Percentiles rank a stretch among this genome's conserved stretches.
These are phyloP conservation scores for Thinocorus orbignyianus DNA, from an alignment of 2,113 vertebrate genomes.

Conservation along the genomic window DNA sequence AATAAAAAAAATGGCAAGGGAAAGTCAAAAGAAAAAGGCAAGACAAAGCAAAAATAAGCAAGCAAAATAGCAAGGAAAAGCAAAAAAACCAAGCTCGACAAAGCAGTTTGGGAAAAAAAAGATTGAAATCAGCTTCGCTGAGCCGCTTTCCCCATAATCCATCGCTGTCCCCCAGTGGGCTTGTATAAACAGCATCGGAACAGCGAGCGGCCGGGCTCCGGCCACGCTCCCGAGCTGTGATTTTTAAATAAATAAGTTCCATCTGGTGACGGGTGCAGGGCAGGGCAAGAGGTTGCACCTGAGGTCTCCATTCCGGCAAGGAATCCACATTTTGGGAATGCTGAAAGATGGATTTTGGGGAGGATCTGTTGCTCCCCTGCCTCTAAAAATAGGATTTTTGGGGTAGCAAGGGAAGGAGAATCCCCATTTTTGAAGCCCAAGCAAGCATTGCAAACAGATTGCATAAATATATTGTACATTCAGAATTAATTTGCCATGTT, in stretches of 20 bases:
- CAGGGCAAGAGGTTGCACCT: not conserved
- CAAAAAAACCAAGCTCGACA: not conserved
- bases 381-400: rapidly evolving
- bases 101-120: not conserved
- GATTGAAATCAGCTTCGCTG: not conserved
- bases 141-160: conserved; percentile 49
- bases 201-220: not conserved
- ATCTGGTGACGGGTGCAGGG: not conserved
- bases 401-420: not conserved
- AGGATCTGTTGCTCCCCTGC: rapidly evolving
- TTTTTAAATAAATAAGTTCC: conserved; percentile 1
- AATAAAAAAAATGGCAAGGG: too few relatives aligned
- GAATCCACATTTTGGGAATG: rapidly evolving
- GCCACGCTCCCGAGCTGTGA: not conserved
- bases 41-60: too few relatives aligned
- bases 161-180: conserved; percentile 35
- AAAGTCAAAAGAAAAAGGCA: not conserved
- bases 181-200: conserved; percentile 23
- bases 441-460: rapidly evolving
- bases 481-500: not conserved
- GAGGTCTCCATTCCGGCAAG: not conserved
- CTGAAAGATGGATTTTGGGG: rapidly evolving
- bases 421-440: rapidly evolving
- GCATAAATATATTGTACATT: rapidly evolving
- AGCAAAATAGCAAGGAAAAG: not conserved